Evolutionary conservation across 2,797 vertebrate species (phyloP).

Genomic region (Fundulus diaphanus): DNA sequence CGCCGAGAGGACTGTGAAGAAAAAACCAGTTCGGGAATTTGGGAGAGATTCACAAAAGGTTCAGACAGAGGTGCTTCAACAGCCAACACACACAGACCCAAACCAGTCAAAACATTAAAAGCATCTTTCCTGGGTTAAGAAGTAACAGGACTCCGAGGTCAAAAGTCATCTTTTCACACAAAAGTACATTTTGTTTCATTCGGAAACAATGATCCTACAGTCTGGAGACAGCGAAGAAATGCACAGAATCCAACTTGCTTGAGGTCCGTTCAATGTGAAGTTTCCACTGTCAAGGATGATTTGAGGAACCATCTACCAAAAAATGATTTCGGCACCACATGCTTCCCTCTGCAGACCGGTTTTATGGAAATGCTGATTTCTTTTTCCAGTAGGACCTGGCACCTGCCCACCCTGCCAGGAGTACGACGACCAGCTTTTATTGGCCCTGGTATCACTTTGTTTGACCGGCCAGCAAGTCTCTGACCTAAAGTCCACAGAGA

Average conservation of each 20-base stretch:
- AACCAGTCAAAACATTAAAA: too few relatives aligned
- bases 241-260: not conserved
- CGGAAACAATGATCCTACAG: not conserved
- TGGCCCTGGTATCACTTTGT: not conserved
- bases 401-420: not conserved
- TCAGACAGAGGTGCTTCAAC: too few relatives aligned
- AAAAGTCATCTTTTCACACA: not conserved
- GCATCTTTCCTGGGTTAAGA: too few relatives aligned
- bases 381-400: not conserved
- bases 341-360: not conserved
- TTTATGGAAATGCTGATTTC: constrained; percentile 2
- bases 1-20: too few relatives aligned
- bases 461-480: not conserved
- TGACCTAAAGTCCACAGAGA: not conserved
- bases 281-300: not conserved
- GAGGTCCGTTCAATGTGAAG: not conserved
- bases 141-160: too few relatives aligned
- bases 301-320: not conserved
- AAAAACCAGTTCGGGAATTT: too few relatives aligned
- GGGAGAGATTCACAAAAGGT: too few relatives aligned
- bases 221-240: not conserved
- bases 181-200: not conserved
- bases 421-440: not conserved
- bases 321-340: not conserved
- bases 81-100: too few relatives aligned